Evolutionary conservation across 2,113 vertebrate genomes (phyloP).

Genomic region (Colossoma macropomum): DNA sequence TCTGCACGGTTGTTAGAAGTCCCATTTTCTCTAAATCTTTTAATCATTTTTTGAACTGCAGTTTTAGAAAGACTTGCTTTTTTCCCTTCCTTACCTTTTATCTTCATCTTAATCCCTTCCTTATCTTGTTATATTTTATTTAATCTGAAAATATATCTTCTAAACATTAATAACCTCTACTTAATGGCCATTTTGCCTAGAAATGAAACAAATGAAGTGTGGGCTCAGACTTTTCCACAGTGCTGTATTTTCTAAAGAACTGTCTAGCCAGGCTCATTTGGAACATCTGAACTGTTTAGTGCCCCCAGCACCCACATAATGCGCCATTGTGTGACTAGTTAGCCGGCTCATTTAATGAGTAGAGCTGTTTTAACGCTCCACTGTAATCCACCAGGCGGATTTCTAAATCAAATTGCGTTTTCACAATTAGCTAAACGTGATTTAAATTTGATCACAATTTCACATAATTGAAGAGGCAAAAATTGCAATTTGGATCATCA

Average conservation of each 20-base stretch:
- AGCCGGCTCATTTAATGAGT: neutral
- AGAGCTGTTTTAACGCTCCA: neutral
- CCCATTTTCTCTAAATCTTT: too few species aligned
- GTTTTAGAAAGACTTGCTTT: too few species aligned
- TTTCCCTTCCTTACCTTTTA: too few species aligned
- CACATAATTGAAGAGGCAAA: neutral
- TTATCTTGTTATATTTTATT: too few species aligned
- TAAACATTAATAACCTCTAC: too few species aligned
- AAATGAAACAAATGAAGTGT: neutral
- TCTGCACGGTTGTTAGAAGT: too few species aligned
- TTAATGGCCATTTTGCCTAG: too few species aligned
- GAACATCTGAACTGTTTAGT: neutral
- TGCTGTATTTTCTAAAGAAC: neutral
- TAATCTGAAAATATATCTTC: too few species aligned
- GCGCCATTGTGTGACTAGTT: neutral
- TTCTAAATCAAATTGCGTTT: neutral
- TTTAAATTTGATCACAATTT: neutral
- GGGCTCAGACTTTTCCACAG: neutral
- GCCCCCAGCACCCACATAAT: neutral
- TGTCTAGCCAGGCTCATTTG: neutral
- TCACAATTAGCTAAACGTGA: neutral
- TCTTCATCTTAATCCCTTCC: too few species aligned
- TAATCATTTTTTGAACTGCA: too few species aligned
- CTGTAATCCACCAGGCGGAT: neutral
- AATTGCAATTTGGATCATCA: neutral